Conservation (phyloP, 2,888 invertebrate genomes). For the Cristatella mucedo region DNA sequence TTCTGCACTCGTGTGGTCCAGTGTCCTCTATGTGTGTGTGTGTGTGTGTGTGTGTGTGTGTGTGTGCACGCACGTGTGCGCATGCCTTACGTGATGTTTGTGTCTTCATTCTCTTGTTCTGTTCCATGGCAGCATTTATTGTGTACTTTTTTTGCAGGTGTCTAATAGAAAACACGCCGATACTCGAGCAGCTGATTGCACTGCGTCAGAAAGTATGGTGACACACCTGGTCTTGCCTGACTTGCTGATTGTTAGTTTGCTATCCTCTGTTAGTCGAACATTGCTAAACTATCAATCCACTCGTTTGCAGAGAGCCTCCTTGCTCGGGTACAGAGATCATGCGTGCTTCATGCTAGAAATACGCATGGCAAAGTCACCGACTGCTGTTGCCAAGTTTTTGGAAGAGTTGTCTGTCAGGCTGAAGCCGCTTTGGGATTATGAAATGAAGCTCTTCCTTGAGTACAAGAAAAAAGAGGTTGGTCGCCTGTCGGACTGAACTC, state of each 20-base stretch:
- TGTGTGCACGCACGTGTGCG: no score
- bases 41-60: no score
- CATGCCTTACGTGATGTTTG: no score
- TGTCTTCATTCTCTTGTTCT: no score
- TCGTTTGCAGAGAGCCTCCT: conserved; percentile 31
- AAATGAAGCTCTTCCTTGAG: conserved; percentile 34
- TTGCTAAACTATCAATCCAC: no score
- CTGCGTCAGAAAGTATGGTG: conserved; percentile 37
- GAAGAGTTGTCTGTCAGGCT: conserved; percentile 36
- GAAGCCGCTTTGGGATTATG: conserved; percentile 35
- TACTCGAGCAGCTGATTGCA: conserved; percentile 39
- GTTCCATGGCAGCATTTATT: no score
- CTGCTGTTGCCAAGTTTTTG: conserved; percentile 38
- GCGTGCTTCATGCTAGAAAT: conserved; percentile 40
- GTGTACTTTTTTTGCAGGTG: conserved; percentile 33
- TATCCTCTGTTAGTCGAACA: no score
- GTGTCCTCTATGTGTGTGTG: no score
- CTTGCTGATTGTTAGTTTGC: no score
- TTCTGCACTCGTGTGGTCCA: no score
- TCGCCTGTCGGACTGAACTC: no score
- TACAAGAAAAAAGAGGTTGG: conserved; percentile 41
- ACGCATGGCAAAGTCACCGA: conserved; percentile 41
- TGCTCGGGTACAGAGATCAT: conserved; percentile 40
- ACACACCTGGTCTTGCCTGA: no score
- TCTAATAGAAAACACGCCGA: conserved; percentile 37